A percentile compares a stretch with the other conserved stretches of the same genome.
Evolutionary conservation across 2,113 vertebrate species (phyloP).

Genomic region (Pavo muticus): DNA sequence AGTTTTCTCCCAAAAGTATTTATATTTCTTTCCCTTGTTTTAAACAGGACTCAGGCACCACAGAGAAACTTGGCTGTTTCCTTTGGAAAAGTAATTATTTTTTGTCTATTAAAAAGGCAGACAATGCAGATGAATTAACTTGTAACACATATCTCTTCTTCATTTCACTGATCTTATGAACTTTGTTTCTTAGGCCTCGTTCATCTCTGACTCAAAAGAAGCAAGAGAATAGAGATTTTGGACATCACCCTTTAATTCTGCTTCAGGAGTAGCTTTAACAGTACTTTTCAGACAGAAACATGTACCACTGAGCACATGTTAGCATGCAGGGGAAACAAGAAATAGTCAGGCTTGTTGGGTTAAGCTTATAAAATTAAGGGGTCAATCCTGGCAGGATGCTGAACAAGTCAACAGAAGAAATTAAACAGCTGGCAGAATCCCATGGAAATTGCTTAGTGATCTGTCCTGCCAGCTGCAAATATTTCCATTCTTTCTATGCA

Average conservation of each 20-base stretch:
- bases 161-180: neutral
- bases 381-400: neutral
- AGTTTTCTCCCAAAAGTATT: neutral
- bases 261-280: neutral
- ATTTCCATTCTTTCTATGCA: neutral
- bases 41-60: neutral
- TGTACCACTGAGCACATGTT: neutral
- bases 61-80: neutral
- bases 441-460: neutral
- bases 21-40: constrained; percentile 18
- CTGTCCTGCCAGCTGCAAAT: neutral
- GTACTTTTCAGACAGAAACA: neutral
- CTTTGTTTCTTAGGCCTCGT: constrained; percentile 10
- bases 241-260: neutral
- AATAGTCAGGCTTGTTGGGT: neutral
- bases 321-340: neutral
- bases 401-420: neutral
- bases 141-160: neutral
- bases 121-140: neutral
- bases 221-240: neutral
- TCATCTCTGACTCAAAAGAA: neutral
- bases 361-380: neutral
- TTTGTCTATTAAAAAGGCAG: neutral
- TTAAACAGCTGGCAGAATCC: neutral
- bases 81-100: constrained; percentile 4